These are phyloP conservation scores for Drosophila dunni DNA, from an alignment of 1,140 invertebrate genomes.

Conservation along the genomic window DNA sequence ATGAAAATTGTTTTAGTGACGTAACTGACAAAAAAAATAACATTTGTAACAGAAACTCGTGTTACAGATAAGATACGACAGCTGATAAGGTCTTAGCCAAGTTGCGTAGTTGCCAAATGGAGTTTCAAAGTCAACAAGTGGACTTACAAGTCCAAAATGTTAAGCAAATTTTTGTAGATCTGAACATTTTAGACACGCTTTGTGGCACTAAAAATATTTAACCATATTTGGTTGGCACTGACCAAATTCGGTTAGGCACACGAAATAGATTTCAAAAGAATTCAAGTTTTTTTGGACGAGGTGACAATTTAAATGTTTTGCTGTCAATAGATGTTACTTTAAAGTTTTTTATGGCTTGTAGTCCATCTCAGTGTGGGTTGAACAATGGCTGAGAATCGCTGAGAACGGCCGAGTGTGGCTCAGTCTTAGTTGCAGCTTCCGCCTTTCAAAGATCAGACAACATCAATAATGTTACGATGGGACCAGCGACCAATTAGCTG, in stretches of 20 bases:
- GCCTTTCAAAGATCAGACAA: conserved; percentile 48
- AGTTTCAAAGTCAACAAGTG: conserved; percentile 59
- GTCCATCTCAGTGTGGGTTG: conserved; percentile 17
- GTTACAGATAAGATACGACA: conserved; percentile 60
- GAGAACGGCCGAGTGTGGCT: conserved; percentile 12
- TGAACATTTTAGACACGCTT: conserved; percentile 65
- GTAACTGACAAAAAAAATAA: conserved; percentile 19
- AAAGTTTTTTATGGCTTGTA: conserved; percentile 24
- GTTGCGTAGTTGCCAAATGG: conserved; percentile 37
- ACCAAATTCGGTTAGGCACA: conserved; percentile 52
- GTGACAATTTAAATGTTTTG: conserved; percentile 68
- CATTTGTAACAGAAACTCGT: conserved; percentile 7
- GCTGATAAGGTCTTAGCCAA: conserved; percentile 42
- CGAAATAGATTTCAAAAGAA: conserved; percentile 63
- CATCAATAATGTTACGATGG: conserved; percentile 41
- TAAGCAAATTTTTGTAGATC: conserved; percentile 58
- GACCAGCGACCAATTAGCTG: conserved; percentile 40
- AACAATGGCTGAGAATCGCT: not conserved
- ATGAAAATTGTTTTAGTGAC: conserved; percentile 28
- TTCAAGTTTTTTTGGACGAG: conserved; percentile 58
- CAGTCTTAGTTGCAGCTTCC: conserved; percentile 48
- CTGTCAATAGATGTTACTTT: conserved; percentile 68
- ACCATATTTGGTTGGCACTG: conserved; percentile 49
- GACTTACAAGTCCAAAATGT: conserved; percentile 57
- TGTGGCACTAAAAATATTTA: conserved; percentile 58